Conservation (phyloP, 2,888 invertebrate genomes). For the Stegophylla sp. region DNA sequence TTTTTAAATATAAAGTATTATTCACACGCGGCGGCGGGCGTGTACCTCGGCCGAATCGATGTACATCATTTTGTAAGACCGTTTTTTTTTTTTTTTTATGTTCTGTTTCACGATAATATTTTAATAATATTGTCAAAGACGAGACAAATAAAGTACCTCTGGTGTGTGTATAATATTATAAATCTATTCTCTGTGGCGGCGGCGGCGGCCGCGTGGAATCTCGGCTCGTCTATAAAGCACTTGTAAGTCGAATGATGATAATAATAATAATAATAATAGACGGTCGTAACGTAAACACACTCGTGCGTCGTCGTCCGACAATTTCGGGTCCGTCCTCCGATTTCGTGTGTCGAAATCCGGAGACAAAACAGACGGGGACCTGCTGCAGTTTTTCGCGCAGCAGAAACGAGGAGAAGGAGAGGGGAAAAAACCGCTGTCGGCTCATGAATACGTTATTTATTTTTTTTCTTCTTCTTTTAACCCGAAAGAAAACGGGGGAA, state of each 20-base stretch:
- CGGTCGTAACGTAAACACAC: conserved; percentile 37
- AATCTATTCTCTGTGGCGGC: neutral
- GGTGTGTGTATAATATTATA: neutral
- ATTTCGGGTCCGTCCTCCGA: no score
- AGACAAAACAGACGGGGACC: conserved; percentile 29
- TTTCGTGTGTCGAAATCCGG: conserved; percentile 7
- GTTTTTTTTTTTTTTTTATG: no score
- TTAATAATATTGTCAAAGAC: conserved; percentile 33
- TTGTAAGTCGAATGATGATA: neutral
- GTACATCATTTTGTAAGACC: no score
- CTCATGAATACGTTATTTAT: neutral
- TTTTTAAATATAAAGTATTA: no score
- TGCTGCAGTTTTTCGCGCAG: no score
- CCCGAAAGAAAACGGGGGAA: no score
- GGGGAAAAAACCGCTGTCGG: neutral
- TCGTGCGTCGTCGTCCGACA: conserved; percentile 16
- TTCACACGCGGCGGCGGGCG: no score
- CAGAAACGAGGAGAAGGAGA: no score
- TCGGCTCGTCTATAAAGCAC: neutral
- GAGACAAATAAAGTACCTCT: neutral
- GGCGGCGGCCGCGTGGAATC: no score
- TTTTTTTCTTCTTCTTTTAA: conserved; percentile 2
- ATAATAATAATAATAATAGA: conserved; percentile 22
- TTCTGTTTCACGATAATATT: conserved; percentile 37
- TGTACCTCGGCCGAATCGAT: no score